Base-by-base conservation (phyloP, 2,888 invertebrate species). In the Cephus sareptanus region DNA sequence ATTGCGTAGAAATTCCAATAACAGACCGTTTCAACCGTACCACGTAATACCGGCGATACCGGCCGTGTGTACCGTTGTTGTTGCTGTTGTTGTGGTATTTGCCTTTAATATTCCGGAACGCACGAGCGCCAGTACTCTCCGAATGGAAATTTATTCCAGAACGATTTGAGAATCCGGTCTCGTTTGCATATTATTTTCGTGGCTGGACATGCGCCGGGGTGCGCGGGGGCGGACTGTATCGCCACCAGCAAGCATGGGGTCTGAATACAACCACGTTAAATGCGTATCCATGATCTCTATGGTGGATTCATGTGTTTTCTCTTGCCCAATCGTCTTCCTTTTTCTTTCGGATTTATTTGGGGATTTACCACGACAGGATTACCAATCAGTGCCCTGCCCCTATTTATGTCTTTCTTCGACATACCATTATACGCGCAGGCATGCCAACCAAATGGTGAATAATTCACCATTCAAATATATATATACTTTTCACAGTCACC, bases 61-160 rank as follows among this genome's bases (percentile, higher is more conserved):
- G 2, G 23, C 56, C 9, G 56, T 9, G 56, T 56, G 15, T 56
- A 56, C 56, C 56, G 56, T 56, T 56, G 56, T 23, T 56, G 56
- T 23, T 23, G 56, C 23, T 56, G 23, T 56, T 56, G 56, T 56
- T 23, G 23, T 56, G 56, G 56, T 56, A 56, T 56, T 56, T 56
- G 56, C 56, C 56, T 56, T 84, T 85, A 85, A 83, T 84, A 78
- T 78, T 33, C 40, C 69, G 31, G 75, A 77, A 77, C 75, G 76
- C 76, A 68, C 73, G 74, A 74, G 73, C 76, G 71, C 78, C 70
- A 74, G 75, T 77, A 75, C 74, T 69, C 74, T 79, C 74, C 34
- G 76, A 40, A 82, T 79, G 82, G 71, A 82, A 82, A 82, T 82
- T 82, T 79, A 80, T 81, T 79, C 81, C 69, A 71, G 74, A 81